These are phyloP conservation scores for Petrocephalus schoutedeni DNA, from an alignment of 2,797 vertebrate genomes.

Conservation along the genomic window DNA sequence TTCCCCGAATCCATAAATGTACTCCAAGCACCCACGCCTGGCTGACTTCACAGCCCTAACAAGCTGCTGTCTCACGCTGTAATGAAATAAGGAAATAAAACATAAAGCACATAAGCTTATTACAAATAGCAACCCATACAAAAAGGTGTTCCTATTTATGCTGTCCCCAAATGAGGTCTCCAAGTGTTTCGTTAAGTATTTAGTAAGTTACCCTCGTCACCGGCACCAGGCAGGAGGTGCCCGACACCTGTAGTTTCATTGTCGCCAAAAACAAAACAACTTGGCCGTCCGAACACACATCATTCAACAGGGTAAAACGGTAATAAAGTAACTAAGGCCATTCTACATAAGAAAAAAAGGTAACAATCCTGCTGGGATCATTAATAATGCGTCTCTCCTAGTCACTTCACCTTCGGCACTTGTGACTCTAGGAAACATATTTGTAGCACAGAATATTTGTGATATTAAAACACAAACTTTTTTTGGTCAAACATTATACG, in stretches of 20 bases:
- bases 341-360: not conserved
- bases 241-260: not conserved
- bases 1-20: not conserved
- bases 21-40: not conserved
- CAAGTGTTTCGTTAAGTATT: not conserved
- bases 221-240: not conserved
- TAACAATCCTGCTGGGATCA: not conserved
- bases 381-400: not conserved
- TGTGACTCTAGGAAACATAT: not conserved
- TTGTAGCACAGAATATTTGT: slow-evolving; percentile 4
- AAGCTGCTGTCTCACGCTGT: not conserved
- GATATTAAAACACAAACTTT: not conserved
- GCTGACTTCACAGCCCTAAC: not conserved
- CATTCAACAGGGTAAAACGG: slow-evolving; percentile 23
- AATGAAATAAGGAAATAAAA: slow-evolving; percentile 18
- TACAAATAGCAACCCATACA: not conserved
- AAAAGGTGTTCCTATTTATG: not conserved
- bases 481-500: not conserved
- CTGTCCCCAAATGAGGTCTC: not conserved
- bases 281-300: not conserved
- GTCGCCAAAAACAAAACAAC: slow-evolving; percentile 22
- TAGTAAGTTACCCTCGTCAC: not conserved
- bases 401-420: not conserved
- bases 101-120: slow-evolving; percentile 7
- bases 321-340: not conserved